Conservation (phyloP, 2,888 invertebrate species). For the Chrysotoxum bicinctum region DNA sequence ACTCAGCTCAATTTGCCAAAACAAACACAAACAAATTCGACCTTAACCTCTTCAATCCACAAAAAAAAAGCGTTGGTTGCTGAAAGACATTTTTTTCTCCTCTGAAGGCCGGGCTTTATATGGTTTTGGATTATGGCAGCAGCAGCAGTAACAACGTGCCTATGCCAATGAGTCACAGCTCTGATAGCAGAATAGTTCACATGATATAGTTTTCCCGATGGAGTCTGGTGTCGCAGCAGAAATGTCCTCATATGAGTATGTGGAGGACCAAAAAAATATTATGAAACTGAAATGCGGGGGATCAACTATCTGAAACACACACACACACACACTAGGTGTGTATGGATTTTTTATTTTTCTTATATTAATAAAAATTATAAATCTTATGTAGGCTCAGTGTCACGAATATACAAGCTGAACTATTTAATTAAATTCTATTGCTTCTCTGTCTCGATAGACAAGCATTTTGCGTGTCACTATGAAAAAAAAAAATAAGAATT, state of each 20-base stretch:
- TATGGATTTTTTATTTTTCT: conserved; percentile 2
- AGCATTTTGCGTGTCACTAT: conserved; percentile 1
- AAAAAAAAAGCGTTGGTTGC: not conserved
- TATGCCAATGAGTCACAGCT: conserved; percentile 6
- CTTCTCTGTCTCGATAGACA: not conserved
- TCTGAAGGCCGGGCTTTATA: conserved; percentile 20
- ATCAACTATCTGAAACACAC: conserved; percentile 15
- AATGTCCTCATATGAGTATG: not conserved
- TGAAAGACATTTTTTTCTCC: not conserved
- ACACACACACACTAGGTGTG: too few relatives aligned
- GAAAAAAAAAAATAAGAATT: not conserved
- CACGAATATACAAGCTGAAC: conserved; percentile 17
- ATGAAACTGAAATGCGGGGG: conserved; percentile 28
- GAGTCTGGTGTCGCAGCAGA: conserved; percentile 18
- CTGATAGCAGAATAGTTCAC: conserved; percentile 4
- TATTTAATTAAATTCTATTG: conserved; percentile 38
- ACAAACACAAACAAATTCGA: conserved; percentile 15
- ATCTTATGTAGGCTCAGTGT: conserved; percentile 16
- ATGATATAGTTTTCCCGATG: not conserved
- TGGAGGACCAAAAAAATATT: not conserved
- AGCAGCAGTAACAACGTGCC: conserved; percentile 1
- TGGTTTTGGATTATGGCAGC: conserved; percentile 12
- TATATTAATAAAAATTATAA: conserved; percentile 12
- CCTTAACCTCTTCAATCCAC: conserved; percentile 24
- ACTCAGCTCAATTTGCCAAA: conserved; percentile 19